A percentile compares a stretch with the other conserved stretches of the same genome.
Conservation (phyloP, 2,797 vertebrate species). For the Lepus townsendii region DNA sequence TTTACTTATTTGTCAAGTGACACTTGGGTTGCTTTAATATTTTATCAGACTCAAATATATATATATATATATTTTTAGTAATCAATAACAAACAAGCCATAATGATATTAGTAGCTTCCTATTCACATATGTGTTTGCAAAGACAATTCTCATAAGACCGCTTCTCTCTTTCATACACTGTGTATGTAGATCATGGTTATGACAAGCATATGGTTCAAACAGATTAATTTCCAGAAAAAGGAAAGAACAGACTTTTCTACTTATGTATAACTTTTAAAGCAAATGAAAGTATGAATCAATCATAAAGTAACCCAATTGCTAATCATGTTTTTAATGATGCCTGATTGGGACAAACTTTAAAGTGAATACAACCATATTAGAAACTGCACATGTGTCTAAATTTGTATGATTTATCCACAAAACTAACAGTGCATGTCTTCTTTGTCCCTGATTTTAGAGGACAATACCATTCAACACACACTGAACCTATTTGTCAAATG, state of each 20-base stretch:
- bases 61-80: not conserved
- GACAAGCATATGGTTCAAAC: not conserved
- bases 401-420: not conserved
- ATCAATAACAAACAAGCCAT: not conserved
- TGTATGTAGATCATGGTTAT: not conserved
- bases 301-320: constrained; percentile 57
- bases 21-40: not conserved
- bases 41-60: not conserved
- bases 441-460: not conserved
- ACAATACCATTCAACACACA: not conserved
- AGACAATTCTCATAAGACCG: not conserved
- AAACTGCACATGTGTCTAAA: constrained; percentile 1
- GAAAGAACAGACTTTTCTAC: not conserved
- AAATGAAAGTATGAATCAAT: constrained; percentile 41
- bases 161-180: not conserved
- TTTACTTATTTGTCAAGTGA: not conserved
- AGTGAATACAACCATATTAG: constrained; percentile 12
- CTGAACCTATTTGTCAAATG: not conserved
- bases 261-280: constrained; percentile 17
- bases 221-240: constrained; percentile 13
- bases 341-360: constrained; percentile 70
- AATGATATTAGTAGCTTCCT: not conserved
- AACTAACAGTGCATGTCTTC: not conserved
- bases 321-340: constrained; percentile 54
- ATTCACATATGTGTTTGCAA: not conserved